phyloP scores from a whole-genome alignment of 2,113 vertebrate species.

The Syrrhaptes paradoxus region DNA sequence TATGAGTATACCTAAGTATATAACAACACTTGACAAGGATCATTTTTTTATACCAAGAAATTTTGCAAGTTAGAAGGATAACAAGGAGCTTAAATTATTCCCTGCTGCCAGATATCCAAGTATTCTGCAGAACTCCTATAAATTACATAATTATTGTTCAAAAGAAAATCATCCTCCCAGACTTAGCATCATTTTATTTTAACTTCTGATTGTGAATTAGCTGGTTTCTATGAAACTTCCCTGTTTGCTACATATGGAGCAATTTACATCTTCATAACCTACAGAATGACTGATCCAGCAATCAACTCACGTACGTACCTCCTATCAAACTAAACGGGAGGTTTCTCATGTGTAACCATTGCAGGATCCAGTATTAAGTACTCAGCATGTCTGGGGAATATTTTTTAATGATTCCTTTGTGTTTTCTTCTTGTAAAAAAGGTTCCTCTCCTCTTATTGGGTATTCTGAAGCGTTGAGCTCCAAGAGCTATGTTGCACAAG shows the following conservation, averaged over 20 bases:
- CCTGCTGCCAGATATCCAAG: neutral
- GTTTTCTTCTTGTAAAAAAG: neutral
- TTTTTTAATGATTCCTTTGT: neutral
- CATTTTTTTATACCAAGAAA: neutral
- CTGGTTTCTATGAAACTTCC: constrained; percentile 93
- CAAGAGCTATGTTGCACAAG: constrained; percentile 8
- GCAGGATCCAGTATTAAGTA: constrained; percentile 17
- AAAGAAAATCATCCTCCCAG: neutral
- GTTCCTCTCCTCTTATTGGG: neutral
- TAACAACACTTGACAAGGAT: neutral
- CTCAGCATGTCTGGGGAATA: constrained; percentile 19
- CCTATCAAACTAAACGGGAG: neutral
- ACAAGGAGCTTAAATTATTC: neutral
- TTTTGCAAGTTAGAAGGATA: neutral
- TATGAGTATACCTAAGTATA: neutral
- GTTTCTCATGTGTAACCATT: neutral
- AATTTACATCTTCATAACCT: constrained; percentile 15
- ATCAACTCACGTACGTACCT: neutral
- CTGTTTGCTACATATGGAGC: constrained; percentile 82
- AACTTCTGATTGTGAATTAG: constrained; percentile 65
- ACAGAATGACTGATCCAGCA: neutral
- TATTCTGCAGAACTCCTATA: neutral
- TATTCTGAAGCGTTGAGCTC: constrained; percentile 45
- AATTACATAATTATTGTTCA: accelerated
- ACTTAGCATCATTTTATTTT: neutral